These are phyloP conservation scores for Prunella strophiata DNA, from an alignment of 2,797 vertebrate genomes.

Conservation along the genomic window DNA sequence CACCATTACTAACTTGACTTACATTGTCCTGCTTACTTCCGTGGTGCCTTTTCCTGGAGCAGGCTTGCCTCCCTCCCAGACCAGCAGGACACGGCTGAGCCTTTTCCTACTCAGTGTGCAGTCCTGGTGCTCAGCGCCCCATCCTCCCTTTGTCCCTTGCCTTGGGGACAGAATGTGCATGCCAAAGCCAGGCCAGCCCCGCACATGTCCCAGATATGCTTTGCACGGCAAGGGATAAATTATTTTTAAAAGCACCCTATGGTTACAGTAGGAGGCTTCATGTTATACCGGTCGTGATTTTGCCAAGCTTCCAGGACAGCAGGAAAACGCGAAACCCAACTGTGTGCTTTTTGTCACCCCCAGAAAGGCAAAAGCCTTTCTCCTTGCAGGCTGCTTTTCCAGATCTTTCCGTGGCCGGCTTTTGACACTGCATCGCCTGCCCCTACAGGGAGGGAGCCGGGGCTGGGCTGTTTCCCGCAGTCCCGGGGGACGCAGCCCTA, in stretches of 20 bases:
- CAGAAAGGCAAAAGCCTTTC: constrained; percentile 45
- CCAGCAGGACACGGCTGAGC: not conserved
- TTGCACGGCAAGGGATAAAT: not conserved
- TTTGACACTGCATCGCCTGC: constrained; percentile 74
- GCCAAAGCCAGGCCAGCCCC: not conserved
- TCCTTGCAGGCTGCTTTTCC: constrained; percentile 66
- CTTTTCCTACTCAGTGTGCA: not conserved
- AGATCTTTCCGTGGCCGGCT: constrained; percentile 78
- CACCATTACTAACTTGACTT: not conserved
- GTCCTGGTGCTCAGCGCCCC: not conserved
- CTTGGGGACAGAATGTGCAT: not conserved
- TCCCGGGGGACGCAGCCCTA: constrained; percentile 77
- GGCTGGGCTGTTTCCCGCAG: constrained; percentile 81
- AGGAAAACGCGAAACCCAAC: constrained; percentile 54
- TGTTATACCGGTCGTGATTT: not conserved
- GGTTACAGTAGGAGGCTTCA: not conserved
- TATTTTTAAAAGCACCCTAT: not conserved
- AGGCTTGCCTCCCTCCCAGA: not conserved
- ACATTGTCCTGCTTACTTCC: not conserved
- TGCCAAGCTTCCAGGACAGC: constrained; percentile 8
- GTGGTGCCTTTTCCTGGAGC: not conserved
- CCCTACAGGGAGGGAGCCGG: constrained; percentile 73
- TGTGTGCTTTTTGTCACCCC: constrained; percentile 42
- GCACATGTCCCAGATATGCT: not conserved
- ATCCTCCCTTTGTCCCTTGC: not conserved